Conservation (phyloP, 1,140 invertebrate species). For the Drosophila busckii region DNA sequence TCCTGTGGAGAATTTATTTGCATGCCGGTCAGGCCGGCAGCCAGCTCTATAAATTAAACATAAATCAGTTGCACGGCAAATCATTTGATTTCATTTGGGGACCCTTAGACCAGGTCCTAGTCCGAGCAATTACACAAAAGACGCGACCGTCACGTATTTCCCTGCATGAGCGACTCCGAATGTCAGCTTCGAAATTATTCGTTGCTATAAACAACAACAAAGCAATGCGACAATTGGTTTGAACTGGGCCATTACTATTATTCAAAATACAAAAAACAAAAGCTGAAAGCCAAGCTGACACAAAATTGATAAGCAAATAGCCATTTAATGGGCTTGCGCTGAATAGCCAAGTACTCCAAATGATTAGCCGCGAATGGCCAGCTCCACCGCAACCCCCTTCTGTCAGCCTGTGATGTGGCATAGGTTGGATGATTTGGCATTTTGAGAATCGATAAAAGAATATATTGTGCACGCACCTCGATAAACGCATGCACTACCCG, state of each 20-base stretch:
- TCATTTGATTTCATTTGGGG: conserved; percentile 72
- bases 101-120: conserved; percentile 12
- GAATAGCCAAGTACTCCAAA: conserved; percentile 54
- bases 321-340: conserved; percentile 65
- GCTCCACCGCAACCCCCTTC: neutral
- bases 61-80: conserved; percentile 71
- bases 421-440: conserved; percentile 15
- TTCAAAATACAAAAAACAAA: conserved; percentile 9
- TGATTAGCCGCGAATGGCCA: conserved; percentile 55
- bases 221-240: conserved; percentile 39
- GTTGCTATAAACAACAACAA: conserved; percentile 36
- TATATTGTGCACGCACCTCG: conserved; percentile 20
- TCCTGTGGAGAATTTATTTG: conserved; percentile 63
- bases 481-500: conserved; percentile 12
- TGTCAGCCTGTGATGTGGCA: neutral
- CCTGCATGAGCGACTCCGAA: conserved; percentile 30
- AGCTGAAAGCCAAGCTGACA: no score
- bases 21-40: conserved; percentile 66
- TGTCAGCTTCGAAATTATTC: conserved; percentile 35
- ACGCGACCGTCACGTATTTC: conserved; percentile 42
- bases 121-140: conserved; percentile 29
- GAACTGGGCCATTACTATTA: neutral
- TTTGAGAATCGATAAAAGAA: conserved; percentile 49
- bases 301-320: conserved; percentile 71
- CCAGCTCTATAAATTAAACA: conserved; percentile 72